Conservation (phyloP, 2,797 vertebrate genomes). For the Cephalopachus bancanus region DNA sequence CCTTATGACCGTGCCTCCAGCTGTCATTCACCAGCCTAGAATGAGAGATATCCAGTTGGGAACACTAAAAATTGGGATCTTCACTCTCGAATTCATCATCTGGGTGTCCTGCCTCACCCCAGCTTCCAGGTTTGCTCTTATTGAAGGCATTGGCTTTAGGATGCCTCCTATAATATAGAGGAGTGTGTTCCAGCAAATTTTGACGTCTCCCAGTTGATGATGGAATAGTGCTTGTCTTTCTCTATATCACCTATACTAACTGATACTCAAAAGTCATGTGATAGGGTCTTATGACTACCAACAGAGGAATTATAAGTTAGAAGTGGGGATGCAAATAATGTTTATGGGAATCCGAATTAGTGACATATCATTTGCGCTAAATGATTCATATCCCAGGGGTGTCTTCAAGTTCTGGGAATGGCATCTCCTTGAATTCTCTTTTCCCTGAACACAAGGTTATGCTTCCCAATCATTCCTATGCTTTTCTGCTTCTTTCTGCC, state of each 20-base stretch:
- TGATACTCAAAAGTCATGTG: background rate
- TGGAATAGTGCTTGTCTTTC: background rate
- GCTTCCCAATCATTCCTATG: background rate
- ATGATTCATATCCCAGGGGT: background rate
- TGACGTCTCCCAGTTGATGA: background rate
- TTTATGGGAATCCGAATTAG: constrained; percentile 32
- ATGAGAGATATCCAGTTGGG: constrained; percentile 66
- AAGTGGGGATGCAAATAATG: background rate
- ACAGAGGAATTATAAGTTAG: background rate
- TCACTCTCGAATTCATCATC: background rate
- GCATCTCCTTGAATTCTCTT: background rate
- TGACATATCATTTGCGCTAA: constrained; percentile 23
- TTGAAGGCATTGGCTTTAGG: background rate
- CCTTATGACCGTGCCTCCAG: constrained; percentile 56
- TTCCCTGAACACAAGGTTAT: background rate
- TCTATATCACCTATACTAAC: background rate
- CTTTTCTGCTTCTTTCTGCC: background rate
- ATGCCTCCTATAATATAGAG: background rate
- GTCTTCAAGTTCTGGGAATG: background rate
- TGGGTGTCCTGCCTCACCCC: background rate
- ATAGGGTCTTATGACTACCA: background rate
- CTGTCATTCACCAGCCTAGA: constrained; percentile 43
- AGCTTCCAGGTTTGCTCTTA: background rate
- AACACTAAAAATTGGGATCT: constrained; percentile 13
- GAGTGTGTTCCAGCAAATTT: background rate